Evolutionary conservation across 2,113 vertebrate species (phyloP), one percentile per base, ranked within the genome.

Genomic region (Platichthys flesus): DNA sequence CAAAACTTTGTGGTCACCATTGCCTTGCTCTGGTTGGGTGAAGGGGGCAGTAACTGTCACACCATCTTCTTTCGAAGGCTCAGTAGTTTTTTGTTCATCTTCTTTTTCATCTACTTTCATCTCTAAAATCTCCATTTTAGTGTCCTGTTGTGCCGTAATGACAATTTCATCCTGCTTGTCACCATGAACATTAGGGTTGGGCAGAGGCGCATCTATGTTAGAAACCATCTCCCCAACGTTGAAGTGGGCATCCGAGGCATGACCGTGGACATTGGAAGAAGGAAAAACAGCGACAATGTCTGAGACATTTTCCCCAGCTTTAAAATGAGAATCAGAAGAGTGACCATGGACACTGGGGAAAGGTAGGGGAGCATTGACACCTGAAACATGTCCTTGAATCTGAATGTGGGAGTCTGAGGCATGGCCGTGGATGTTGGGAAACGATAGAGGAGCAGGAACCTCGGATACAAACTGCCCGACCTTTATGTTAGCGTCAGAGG

Each of bases 181-280:
- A 18, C 95, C 93, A 20, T 95, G 90, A 64, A 94, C 14, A 8
- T 76, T 90, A 37, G 92, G 87, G 1, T 61, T 76, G 15, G 75
- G 76, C 1, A 84, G 28, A 9, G 54, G n/a, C 26, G 67, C 8
- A 0, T 71, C 84, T 2, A 90, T 76, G 21, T 95, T 86, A 0
- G 91, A 86, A 2, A 91, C 80, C 0, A 89, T 71, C 24, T 95
- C 94, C 2, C 96, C 96, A 0, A 95, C 54, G 69, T 73, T 95
- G 23, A 96, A 94, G 71, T 78, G 95, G 68, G 94, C 85, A 21
- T 96, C 91, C 5, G 95, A 96, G 10, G 85, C 67, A 0, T 94
- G 93, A 12, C 95, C 94, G 15, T 95, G 94, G 63, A 92, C 12
- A 23, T 89, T 93, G 69, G 88, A 85, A 4, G 56, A 26, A 12